These are phyloP conservation scores for Rhea americana DNA, from an alignment of 2,113 vertebrate species.

Conservation along the genomic window DNA sequence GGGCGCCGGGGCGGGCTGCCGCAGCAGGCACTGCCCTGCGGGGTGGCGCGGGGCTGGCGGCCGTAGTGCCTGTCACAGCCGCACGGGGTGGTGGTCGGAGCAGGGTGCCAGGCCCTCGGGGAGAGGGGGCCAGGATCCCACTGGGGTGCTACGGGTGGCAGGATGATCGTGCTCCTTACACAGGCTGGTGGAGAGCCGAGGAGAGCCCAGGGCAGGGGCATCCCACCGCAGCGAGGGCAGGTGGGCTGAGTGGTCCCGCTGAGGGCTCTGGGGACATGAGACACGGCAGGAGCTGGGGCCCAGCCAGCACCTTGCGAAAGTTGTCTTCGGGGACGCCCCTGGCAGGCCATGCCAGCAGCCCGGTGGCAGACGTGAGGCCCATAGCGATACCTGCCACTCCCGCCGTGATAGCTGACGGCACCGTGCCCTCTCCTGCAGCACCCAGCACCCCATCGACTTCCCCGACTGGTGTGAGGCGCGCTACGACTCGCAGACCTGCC, in stretches of 20 bases:
- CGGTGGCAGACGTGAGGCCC: rapidly evolving
- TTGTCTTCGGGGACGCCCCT: background rate
- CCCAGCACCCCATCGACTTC: conserved; percentile 92
- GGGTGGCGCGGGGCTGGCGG: background rate
- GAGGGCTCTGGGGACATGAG: background rate
- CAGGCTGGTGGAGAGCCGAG: background rate
- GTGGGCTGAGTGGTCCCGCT: background rate
- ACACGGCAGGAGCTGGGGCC: no score
- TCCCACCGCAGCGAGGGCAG: background rate
- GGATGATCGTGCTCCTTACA: background rate
- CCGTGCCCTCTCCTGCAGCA: conserved; percentile 64
- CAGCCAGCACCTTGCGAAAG: no score
- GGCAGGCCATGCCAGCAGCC: rapidly evolving
- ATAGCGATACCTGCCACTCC: background rate
- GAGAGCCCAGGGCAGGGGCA: background rate
- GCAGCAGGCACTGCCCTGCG: background rate
- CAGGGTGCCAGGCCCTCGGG: no score
- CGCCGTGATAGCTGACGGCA: rapidly evolving
- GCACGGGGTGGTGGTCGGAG: no score
- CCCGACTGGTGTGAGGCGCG: conserved; percentile 87
- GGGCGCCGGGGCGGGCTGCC: background rate
- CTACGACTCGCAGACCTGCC: conserved; percentile 85
- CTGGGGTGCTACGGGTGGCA: background rate
- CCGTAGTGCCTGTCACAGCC: background rate
- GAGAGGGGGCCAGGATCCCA: background rate